Conservation (phyloP, 2,888 invertebrate species). For the Spilarctia lutea region DNA sequence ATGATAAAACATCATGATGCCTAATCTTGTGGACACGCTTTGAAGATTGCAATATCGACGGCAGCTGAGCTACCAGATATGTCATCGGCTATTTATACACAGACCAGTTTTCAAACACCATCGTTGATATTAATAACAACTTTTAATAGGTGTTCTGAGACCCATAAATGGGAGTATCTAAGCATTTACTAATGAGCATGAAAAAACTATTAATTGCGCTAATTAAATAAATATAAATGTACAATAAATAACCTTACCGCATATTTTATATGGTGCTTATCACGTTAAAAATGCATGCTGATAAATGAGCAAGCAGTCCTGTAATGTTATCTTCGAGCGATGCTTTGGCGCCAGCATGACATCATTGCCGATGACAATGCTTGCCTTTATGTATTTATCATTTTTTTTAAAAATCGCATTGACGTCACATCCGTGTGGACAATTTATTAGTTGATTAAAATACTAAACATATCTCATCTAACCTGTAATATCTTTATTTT, state of each 20-base stretch:
- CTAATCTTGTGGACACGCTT: slow-evolving; percentile 54
- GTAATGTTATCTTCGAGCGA: slow-evolving; percentile 7
- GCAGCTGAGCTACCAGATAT: slow-evolving; percentile 52
- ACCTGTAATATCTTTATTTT: neutral
- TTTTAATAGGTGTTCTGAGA: slow-evolving; percentile 30
- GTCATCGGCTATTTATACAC: slow-evolving; percentile 63
- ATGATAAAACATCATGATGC: slow-evolving; percentile 53
- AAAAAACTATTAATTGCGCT: slow-evolving; percentile 1
- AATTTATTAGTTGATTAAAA: neutral
- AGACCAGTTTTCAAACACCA: slow-evolving; percentile 53
- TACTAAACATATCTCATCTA: neutral
- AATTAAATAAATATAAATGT: neutral
- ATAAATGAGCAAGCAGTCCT: slow-evolving; percentile 18
- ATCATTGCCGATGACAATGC: slow-evolving; percentile 19
- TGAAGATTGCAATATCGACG: slow-evolving; percentile 59
- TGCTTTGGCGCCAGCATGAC: slow-evolving; percentile 16
- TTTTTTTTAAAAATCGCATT: neutral
- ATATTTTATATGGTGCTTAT: slow-evolving; percentile 31
- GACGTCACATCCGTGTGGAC: neutral
- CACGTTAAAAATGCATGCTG: slow-evolving; percentile 33
- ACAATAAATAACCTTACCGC: neutral
- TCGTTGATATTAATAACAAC: slow-evolving; percentile 44
- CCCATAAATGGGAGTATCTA: neutral
- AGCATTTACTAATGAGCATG: slow-evolving; percentile 2
- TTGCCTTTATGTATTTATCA: neutral